Evolutionary conservation across 1,140 invertebrate species (phyloP), one percentile per base, ranked within the genome.

Genomic region (Cephus cinctus): DNA sequence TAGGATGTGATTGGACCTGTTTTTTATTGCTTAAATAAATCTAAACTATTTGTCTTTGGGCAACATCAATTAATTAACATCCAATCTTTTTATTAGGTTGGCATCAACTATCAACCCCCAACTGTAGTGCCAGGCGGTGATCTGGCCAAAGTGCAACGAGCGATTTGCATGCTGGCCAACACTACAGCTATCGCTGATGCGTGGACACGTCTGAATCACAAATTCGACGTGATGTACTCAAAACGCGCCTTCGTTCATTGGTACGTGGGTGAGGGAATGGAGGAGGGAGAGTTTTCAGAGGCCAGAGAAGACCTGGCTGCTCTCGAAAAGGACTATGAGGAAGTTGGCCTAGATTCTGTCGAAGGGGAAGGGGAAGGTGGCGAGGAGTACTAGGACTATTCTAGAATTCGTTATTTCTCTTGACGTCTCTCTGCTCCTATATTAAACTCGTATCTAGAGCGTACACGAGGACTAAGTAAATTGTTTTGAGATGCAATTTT

Each of bases 161-260:
- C 84, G 25, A 81, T 85, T 11, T 85, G 83, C 67, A 84, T 85
- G 83, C 66, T 84, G 49, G 39, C 78, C 52, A 85, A 85, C 63
- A 85, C 83, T 2, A 85, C 83, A 0, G 39, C 39, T 44, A 86
- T 86, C 52, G 83, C 83, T 39, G 85, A 87, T 52, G 84, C 82
- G 30, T 84, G 81, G 82, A 78, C 77, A 35, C 70, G 82, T 19
- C 67, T 85, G 8, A 79, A 85, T 61, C 79, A 81, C 57, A 84
- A 84, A 59, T 82, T 82, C 54, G 81, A 82, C 75, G 48, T 85
- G 38, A 69, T 83, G 81, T 83, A 82, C 52, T 77, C 81, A 32
- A 84, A 84, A 63, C 53, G 82, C 36, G 81, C 81, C 18, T 82
- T 83, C 55, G 79, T 83, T 25, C 81, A 82, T 57, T 84, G 81